Conservation (phyloP, 2,113 vertebrate species). For the Craseonycteris thonglongyai region DNA sequence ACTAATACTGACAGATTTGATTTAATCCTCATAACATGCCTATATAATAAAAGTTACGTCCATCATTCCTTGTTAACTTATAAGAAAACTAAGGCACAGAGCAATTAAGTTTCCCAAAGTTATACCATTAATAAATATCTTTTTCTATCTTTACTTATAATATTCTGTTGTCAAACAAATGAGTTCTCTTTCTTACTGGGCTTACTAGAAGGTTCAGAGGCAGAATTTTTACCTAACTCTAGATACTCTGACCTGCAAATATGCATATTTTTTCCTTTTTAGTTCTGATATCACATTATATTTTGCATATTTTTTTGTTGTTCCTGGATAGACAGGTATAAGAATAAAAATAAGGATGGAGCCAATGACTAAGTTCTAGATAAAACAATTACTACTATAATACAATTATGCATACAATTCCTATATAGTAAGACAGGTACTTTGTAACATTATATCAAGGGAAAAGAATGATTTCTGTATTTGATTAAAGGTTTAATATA, state of each 20-base stretch:
- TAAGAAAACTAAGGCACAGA: background rate
- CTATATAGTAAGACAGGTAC: background rate
- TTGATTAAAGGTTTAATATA: constrained; percentile 6
- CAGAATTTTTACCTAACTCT: background rate
- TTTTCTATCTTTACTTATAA: background rate
- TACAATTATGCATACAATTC: background rate
- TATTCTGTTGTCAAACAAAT: constrained; percentile 11
- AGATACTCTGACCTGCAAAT: background rate
- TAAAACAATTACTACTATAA: too few species aligned
- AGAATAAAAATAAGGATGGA: background rate
- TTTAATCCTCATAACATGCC: background rate
- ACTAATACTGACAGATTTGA: background rate
- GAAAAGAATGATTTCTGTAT: background rate
- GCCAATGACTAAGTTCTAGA: background rate
- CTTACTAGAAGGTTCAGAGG: background rate
- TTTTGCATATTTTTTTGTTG: constrained; percentile 32
- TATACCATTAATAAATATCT: background rate
- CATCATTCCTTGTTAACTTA: background rate
- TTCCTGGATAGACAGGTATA: background rate
- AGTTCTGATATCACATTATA: background rate
- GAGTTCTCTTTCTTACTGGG: constrained; percentile 10
- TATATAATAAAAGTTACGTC: background rate
- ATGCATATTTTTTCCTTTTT: constrained; percentile 1
- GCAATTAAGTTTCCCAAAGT: background rate
- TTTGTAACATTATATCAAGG: background rate